Evolutionary conservation across 2,113 vertebrate genomes (phyloP), one percentile per base, ranked within the genome.

Genomic region (Megalops atlanticus): DNA sequence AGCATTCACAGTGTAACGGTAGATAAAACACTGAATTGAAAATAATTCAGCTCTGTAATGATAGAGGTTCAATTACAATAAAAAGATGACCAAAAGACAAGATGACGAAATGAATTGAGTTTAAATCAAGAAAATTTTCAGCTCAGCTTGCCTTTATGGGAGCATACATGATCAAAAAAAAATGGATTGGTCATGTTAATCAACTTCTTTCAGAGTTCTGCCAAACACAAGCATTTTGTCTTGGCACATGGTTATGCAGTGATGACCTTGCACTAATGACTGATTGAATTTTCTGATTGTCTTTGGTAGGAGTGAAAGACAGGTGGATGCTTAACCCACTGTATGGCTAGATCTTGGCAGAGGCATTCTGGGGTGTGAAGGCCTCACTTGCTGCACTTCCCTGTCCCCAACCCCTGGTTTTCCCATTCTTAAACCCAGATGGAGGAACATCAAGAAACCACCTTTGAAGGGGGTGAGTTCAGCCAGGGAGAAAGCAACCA

Each of bases 361-460:
- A 14, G n/a, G 71, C 27, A 18, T 6, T 27, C 14, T 40, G 52
- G n/a, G 24, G 40, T n/a, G n/a, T n/a, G 40, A 38, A 11, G 31
- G 80, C 3, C 18, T 7, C 21, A 14, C 38, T 24, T 10, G 76
- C 15, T 10, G 31, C 76, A 12, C n/a, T 8, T 21, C 38, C 18
- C 16, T 16, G 24, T 41, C 72, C 68, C 43, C 7, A 72, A 39
- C 18, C 6, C 58, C 27, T 47, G n/a, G n/a, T 36, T 72, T n/a
- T 72, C 5, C 38, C 39, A 33, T 45, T 35, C 12, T n/a, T 15
- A 15, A 64, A 45, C 15, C 27, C 68, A 38, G 39, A 81, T 81
- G 80, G 80, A 75, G 40, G n/a, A 68, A 47, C 54, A 38, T 38
- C 31, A 81, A 35, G 80, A 76, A 24, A 11, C 73, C 74, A 8